A percentile compares a stretch with the other conserved stretches of the same genome.
Evolutionary conservation across 2,797 vertebrate genomes (phyloP).

Genomic region (Rhinichthys osculus): DNA sequence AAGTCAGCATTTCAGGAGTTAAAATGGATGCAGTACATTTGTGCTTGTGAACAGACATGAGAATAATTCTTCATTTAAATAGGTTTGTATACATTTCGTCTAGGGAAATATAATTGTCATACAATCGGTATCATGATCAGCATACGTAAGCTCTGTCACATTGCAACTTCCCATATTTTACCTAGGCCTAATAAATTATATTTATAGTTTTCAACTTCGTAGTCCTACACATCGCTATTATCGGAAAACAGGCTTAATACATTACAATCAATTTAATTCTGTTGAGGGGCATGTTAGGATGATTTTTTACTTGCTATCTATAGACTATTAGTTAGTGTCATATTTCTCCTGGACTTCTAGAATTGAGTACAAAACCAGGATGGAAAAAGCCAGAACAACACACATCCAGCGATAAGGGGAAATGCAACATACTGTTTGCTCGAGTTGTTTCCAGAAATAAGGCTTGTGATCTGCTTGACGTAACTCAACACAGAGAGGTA

Average conservation of each 20-base stretch:
- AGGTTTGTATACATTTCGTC: not conserved
- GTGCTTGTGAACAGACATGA: not conserved
- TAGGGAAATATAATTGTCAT: not conserved
- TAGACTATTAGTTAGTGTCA: not conserved
- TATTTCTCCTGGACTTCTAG: not conserved
- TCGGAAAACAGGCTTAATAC: not conserved
- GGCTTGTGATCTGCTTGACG: constrained; percentile 10
- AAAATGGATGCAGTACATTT: not conserved
- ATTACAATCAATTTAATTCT: not conserved
- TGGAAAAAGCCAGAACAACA: not conserved
- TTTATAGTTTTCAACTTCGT: not conserved
- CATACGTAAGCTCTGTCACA: not conserved
- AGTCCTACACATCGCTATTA: not conserved
- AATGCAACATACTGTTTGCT: not conserved
- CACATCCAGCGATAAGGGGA: not conserved
- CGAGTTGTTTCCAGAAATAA: constrained; percentile 18
- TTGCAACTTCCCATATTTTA: not conserved
- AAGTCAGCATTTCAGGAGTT: not conserved
- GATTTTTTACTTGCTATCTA: not conserved
- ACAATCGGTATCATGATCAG: not conserved
- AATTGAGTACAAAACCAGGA: not conserved
- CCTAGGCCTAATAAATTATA: not conserved
- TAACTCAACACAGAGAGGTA: constrained; percentile 25
- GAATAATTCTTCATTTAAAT: not conserved
- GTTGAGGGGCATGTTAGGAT: not conserved